phyloP scores from a whole-genome alignment of 2,113 vertebrate genomes.

The Lepus europaeus region DNA sequence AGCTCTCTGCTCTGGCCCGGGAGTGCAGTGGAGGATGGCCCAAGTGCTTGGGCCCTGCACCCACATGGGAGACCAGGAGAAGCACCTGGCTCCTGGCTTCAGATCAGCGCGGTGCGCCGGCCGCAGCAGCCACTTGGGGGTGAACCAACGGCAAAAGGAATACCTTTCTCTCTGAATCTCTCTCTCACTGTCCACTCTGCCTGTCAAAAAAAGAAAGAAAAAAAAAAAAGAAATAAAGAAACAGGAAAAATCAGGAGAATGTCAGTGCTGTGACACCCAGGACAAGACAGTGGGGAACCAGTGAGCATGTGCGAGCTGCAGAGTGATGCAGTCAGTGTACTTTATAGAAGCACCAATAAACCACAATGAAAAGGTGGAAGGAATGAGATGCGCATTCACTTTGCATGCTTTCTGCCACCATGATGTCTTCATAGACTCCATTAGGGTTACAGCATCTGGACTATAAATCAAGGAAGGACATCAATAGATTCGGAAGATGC shows the following conservation, averaged over 20 bases:
- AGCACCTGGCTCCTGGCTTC: too few relatives aligned
- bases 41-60: too few relatives aligned
- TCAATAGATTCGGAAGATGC: background rate
- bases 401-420: background rate
- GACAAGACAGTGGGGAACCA: background rate
- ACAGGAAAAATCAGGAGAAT: background rate
- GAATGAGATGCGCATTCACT: background rate
- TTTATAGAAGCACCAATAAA: background rate
- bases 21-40: too few relatives aligned
- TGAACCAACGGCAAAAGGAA: too few relatives aligned
- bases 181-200: too few relatives aligned
- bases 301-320: background rate
- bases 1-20: too few relatives aligned
- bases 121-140: too few relatives aligned
- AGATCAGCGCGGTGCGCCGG: too few relatives aligned
- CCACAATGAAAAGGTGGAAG: background rate
- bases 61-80: too few relatives aligned
- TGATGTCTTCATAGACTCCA: background rate
- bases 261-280: background rate
- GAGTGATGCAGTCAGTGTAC: background rate
- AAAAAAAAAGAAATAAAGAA: background rate
- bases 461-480: constrained; percentile 31
- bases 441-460: constrained; percentile 1
- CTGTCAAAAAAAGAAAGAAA: too few relatives aligned
- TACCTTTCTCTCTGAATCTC: too few relatives aligned